These are phyloP conservation scores for Homarus gammarus DNA, from an alignment of 2,888 invertebrate genomes.

Conservation along the genomic window DNA sequence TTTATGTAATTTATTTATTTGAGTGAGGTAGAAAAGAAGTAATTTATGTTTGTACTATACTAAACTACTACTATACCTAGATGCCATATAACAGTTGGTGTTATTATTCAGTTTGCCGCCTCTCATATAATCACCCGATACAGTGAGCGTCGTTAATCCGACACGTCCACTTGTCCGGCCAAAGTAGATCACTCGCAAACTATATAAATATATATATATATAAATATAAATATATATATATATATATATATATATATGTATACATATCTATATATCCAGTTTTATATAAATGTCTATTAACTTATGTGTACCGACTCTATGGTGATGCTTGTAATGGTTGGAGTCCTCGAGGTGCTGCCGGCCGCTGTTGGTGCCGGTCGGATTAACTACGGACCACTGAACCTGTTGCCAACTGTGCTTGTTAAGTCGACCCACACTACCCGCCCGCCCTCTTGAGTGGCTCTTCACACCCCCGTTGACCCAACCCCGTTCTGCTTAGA, in stretches of 20 bases:
- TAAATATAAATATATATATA: too few species aligned
- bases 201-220: slow-evolving; percentile 5
- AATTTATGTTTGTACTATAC: slow-evolving; percentile 59
- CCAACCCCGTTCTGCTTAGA: too few species aligned
- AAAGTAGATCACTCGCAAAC: slow-evolving; percentile 2
- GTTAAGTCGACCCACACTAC: not conserved
- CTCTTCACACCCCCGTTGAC: too few species aligned
- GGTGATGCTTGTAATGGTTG: not conserved
- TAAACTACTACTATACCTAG: slow-evolving; percentile 56
- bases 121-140: not conserved
- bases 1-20: slow-evolving; percentile 65
- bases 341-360: not conserved
- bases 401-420: not conserved
- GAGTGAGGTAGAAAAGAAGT: slow-evolving; percentile 55
- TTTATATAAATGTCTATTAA: not conserved
- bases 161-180: slow-evolving; percentile 9
- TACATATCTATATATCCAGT: slow-evolving; percentile 15
- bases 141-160: slow-evolving; percentile 10
- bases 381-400: not conserved
- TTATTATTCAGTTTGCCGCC: slow-evolving; percentile 32
- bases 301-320: not conserved
- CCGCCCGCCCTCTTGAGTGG: too few species aligned
- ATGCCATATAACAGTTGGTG: slow-evolving; percentile 53
- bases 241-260: not conserved
- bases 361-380: not conserved